Evolutionary conservation across 2,888 invertebrate species (phyloP).

Genomic region (Apotomis turbidana): DNA sequence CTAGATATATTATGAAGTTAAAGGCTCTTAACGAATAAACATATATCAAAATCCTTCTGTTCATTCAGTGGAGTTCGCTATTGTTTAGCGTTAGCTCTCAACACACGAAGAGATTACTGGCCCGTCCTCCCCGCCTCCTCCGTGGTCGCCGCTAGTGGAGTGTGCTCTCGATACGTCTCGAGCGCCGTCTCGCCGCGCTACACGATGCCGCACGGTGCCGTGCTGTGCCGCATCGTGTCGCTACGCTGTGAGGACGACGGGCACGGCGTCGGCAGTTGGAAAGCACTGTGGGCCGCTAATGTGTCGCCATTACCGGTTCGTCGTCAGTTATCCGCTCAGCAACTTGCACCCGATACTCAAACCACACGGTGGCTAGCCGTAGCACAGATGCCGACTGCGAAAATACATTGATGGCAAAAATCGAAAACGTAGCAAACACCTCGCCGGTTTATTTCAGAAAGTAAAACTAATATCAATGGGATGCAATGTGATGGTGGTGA

Average conservation of each 20-base stretch:
- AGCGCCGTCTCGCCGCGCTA: background rate
- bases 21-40: background rate
- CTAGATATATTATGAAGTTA: no score
- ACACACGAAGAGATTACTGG: constrained; percentile 15
- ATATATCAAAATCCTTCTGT: background rate
- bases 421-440: no score
- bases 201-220: background rate
- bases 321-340: constrained; percentile 23
- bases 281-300: constrained; percentile 12
- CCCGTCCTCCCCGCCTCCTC: background rate
- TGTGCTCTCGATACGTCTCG: constrained; percentile 23
- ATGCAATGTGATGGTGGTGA: no score
- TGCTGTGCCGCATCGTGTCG: background rate
- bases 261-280: constrained; percentile 15
- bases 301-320: constrained; percentile 12
- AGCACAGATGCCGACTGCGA: background rate
- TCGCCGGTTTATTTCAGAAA: no score
- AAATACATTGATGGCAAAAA: background rate
- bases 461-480: no score
- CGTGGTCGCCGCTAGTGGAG: background rate
- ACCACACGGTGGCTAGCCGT: background rate
- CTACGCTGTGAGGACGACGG: background rate
- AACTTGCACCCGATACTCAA: constrained; percentile 2
- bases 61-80: background rate
- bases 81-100: constrained; percentile 20